Conservation (phyloP, 2,113 vertebrate species). For the Genyomyrus donnyi region DNA sequence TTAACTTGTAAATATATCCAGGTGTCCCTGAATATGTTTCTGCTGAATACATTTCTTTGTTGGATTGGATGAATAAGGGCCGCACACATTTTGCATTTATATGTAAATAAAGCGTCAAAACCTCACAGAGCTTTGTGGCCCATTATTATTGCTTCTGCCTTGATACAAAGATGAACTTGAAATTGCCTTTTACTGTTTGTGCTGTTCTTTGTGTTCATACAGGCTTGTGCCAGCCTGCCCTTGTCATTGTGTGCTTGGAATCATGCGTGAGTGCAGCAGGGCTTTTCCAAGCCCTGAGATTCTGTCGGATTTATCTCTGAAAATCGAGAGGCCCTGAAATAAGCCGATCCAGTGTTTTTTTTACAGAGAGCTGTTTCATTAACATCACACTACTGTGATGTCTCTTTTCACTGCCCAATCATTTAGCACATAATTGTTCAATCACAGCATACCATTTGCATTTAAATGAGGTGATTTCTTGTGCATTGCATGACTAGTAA, state of each 20-base stretch:
- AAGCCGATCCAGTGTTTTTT: not conserved
- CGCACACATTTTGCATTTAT: not conserved
- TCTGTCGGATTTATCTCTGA: not conserved
- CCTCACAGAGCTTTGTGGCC: not conserved
- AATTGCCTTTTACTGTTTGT: not conserved
- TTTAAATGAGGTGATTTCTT: not conserved
- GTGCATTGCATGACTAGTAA: not conserved
- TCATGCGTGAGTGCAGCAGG: not conserved
- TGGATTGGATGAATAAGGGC: not conserved
- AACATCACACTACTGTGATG: conserved; percentile 1
- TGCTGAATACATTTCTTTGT: not conserved
- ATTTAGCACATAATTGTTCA: not conserved
- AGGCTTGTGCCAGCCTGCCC: not conserved
- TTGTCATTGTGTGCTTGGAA: not conserved
- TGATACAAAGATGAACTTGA: not conserved
- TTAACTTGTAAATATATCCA: not conserved
- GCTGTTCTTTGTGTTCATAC: not conserved
- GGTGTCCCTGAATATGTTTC: not conserved
- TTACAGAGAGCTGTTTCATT: not conserved
- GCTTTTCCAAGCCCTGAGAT: not conserved
- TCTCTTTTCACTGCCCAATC: not conserved
- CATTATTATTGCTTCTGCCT: not conserved
- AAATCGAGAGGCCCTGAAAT: not conserved
- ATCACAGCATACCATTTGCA: not conserved
- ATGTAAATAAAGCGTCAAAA: not conserved